These are phyloP conservation scores for Mystacides longicornis DNA, from an alignment of 2,888 invertebrate genomes.

Conservation along the genomic window DNA sequence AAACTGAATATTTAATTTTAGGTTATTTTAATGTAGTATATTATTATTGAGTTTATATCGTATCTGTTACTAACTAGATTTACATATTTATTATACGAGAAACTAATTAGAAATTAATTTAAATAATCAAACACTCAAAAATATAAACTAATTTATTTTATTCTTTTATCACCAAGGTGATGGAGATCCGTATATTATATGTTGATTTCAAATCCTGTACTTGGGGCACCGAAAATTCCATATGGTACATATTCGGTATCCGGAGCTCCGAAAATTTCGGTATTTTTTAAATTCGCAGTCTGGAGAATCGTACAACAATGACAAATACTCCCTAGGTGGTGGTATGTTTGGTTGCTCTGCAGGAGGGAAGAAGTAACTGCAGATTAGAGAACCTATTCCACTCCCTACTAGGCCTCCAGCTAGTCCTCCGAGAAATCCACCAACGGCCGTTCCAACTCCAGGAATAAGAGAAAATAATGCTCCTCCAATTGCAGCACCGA, in stretches of 20 bases:
- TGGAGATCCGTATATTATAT: neutral
- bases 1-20: too few relatives aligned
- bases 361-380: neutral
- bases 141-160: too few relatives aligned
- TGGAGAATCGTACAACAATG: neutral
- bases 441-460: neutral
- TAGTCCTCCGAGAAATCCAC: neutral
- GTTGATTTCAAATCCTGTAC: neutral
- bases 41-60: too few relatives aligned
- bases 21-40: too few relatives aligned
- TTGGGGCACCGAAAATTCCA: neutral
- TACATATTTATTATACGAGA: too few relatives aligned
- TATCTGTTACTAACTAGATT: too few relatives aligned
- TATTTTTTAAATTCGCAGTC: neutral
- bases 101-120: too few relatives aligned
- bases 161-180: neutral
- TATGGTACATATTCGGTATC: neutral
- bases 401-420: neutral
- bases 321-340: neutral
- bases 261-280: neutral
- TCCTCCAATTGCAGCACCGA: neutral
- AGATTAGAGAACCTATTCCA: neutral
- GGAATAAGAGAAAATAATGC: neutral
- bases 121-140: too few relatives aligned
- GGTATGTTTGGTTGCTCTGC: neutral